Evolutionary conservation across 2,888 invertebrate genomes (phyloP).

Genomic region (Capitulum mitella): DNA sequence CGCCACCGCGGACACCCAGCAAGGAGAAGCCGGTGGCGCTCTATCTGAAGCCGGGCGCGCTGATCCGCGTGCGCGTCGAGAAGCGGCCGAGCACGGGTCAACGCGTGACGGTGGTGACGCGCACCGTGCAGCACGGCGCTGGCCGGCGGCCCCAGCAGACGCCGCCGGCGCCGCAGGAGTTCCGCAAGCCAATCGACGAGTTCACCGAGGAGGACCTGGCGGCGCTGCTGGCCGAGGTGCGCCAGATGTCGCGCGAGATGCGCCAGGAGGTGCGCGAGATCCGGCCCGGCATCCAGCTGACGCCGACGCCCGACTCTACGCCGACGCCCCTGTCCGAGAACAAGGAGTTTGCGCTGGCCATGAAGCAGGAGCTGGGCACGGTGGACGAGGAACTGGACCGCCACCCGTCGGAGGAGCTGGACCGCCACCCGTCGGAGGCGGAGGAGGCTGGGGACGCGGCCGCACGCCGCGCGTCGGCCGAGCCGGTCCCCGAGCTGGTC

Average conservation of each 20-base stretch:
- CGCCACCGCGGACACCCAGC: neutral
- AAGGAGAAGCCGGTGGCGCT: constrained; percentile 19
- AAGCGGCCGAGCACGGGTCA: constrained; percentile 7
- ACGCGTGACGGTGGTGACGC: neutral
- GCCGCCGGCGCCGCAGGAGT: neutral
- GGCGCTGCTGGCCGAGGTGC: neutral
- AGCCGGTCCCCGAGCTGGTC: no score
- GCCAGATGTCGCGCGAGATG: neutral
- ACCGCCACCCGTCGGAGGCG: neutral
- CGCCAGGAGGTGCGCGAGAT: neutral
- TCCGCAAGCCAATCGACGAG: neutral
- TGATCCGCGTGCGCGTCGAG: neutral
- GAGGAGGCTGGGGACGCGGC: neutral
- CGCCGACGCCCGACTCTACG: neutral
- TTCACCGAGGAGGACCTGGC: neutral
- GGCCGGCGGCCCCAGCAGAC: neutral
- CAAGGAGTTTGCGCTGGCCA: neutral
- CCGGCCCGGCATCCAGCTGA: neutral
- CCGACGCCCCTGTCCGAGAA: neutral
- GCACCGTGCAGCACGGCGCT: neutral
- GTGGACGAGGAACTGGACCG: constrained; percentile 16
- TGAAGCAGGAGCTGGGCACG: constrained; percentile 17
- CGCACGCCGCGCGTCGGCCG: no score
- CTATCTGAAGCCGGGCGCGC: neutral
- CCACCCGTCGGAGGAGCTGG: constrained; percentile 14